Evolutionary conservation across 1,140 invertebrate species (phyloP).

Genomic region (Helicoverpa armigera): DNA sequence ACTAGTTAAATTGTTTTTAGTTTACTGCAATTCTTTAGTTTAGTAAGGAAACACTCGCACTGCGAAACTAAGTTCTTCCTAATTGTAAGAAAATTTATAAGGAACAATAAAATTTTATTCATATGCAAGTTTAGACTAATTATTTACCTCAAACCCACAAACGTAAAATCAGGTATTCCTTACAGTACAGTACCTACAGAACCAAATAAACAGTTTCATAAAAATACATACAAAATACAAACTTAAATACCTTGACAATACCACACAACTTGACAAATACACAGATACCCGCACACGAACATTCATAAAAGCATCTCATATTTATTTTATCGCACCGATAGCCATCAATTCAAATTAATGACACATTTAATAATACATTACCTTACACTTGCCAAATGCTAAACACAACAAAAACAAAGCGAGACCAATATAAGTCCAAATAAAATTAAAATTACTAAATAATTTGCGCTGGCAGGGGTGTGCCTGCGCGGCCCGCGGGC

Average conservation of each 20-base stretch:
- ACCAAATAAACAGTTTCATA: neutral
- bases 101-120: constrained; percentile 84
- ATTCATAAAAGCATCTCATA: constrained; percentile 17
- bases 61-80: constrained; percentile 82
- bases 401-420: constrained; percentile 52
- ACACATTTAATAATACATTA: constrained; percentile 48
- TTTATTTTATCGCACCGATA: constrained; percentile 40
- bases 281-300: neutral
- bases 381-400: constrained; percentile 50
- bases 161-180: too few species aligned
- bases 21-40: constrained; percentile 71
- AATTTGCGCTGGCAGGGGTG: constrained; percentile 71
- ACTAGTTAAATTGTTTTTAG: constrained; percentile 64
- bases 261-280: constrained; percentile 30
- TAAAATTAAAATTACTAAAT: constrained; percentile 84
- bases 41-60: constrained; percentile 71
- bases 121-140: constrained; percentile 23
- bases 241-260: neutral
- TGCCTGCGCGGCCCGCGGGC: constrained; percentile 70
- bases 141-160: neutral
- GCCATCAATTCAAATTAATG: constrained; percentile 38
- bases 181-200: neutral
- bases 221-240: neutral
- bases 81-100: constrained; percentile 85
- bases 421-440: constrained; percentile 70